Base-by-base conservation (phyloP, 1,140 invertebrate species). In the Gryon sp. region DNA sequence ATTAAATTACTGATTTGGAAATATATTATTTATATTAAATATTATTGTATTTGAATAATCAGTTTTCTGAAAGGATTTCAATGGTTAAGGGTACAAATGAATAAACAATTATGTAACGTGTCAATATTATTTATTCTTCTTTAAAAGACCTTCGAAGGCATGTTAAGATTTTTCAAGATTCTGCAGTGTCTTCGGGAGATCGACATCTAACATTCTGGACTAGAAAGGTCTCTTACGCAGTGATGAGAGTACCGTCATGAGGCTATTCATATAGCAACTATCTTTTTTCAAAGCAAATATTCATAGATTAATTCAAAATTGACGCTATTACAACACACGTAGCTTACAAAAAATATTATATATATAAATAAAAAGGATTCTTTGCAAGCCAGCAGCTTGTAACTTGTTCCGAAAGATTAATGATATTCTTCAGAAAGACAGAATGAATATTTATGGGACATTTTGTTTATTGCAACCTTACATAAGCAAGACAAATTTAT, bases 51-150 rank as follows among this genome's bases (percentile, higher is more conserved):
- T n/a, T n/a, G n/a, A n/a, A n/a, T n/a, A n/a, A n/a, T n/a, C n/a
- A n/a, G n/a, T n/a, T n/a, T n/a, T n/a, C n/a, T n/a, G n/a, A n/a
- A n/a, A n/a, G n/a, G n/a, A n/a, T n/a, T n/a, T n/a, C n/a, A n/a
- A 38, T 41, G 18, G 15, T 12, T 19, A 38, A 38, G 34, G 26
- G 9, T 19, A 52, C n/a, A 63, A 69, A 52, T 48, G 20, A 63
- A 19, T 43, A 38, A n/a, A 34, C 50, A 50, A 41, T 9, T 32
- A n/a, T 9, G 65, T 62, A 81, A 80, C 78, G 76, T 78, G 78
- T 82, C 78, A 80, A 84, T 84, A 82, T 81, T 30, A 79, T 84
- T 83, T 82, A 82, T 83, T 82, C 70, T 80, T 81, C 79, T 70
- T 82, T 76, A 72, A 82, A 82, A 80, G 69, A 82, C 78, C 80